Percentiles rank a stretch among this genome's conserved stretches.
These are phyloP conservation scores for Engystomops pustulosus DNA, from an alignment of 2,113 vertebrate species.

Conservation along the genomic window DNA sequence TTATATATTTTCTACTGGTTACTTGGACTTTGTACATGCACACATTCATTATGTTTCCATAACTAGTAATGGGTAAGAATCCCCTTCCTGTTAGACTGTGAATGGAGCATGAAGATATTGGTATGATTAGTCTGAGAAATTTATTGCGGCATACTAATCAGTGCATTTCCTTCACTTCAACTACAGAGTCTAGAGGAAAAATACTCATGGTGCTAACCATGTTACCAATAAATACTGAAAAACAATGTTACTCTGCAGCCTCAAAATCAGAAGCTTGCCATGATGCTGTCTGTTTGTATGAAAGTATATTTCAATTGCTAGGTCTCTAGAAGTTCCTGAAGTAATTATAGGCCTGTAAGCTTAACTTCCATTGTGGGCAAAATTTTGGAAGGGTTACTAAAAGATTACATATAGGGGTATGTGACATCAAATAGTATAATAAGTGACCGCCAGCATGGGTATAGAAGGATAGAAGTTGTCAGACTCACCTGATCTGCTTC, in stretches of 20 bases:
- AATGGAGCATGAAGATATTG: slow-evolving; percentile 4
- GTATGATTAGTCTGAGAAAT: slow-evolving; percentile 9
- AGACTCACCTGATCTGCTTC: too few species aligned
- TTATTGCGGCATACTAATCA: neutral
- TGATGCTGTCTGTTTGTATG: neutral
- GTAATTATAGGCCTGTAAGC: too few species aligned
- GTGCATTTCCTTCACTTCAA: neutral
- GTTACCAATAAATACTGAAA: neutral
- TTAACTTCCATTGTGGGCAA: too few species aligned
- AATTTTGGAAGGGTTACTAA: too few species aligned
- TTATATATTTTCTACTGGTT: neutral
- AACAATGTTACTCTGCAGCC: neutral
- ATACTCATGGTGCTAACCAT: neutral
- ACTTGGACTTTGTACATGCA: neutral
- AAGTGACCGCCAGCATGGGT: too few species aligned
- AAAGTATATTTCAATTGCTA: neutral
- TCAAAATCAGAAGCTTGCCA: neutral
- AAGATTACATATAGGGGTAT: too few species aligned
- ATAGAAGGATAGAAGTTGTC: too few species aligned
- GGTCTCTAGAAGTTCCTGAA: too few species aligned
- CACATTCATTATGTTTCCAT: neutral
- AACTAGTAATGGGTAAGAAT: neutral
- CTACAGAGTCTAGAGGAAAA: neutral
- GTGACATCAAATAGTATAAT: too few species aligned
- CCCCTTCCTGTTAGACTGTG: neutral